Conservation (phyloP, 2,888 invertebrate genomes). For the Drosophila mulleri region DNA sequence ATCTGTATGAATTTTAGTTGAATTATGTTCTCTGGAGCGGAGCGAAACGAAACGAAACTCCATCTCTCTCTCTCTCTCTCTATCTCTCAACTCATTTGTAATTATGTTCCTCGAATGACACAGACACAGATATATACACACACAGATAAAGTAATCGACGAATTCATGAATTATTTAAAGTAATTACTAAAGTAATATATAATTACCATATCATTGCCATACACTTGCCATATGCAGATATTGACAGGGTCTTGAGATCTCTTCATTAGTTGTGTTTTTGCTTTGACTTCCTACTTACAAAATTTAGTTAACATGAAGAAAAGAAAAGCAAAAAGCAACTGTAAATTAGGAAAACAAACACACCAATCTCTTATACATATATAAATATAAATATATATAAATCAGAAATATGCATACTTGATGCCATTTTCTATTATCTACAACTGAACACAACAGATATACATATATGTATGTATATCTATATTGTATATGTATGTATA, state of each 20-base stretch:
- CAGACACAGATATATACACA: slow-evolving; percentile 36
- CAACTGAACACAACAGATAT: slow-evolving; percentile 63
- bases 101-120: slow-evolving; percentile 81
- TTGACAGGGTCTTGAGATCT: slow-evolving; percentile 48
- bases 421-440: slow-evolving; percentile 69
- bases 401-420: slow-evolving; percentile 27
- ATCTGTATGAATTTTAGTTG: slow-evolving; percentile 31
- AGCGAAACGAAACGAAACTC: slow-evolving; percentile 45
- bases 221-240: slow-evolving; percentile 44
- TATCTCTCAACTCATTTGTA: slow-evolving; percentile 76
- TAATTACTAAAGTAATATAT: slow-evolving; percentile 48
- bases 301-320: slow-evolving; percentile 48
- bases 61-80: background rate
- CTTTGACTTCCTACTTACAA: slow-evolving; percentile 35
- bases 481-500: slow-evolving; percentile 73
- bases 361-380: slow-evolving; percentile 52
- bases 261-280: slow-evolving; percentile 47
- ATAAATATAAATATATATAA: slow-evolving; percentile 21
- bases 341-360: slow-evolving; percentile 52
- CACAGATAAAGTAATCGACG: slow-evolving; percentile 33
- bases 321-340: slow-evolving; percentile 22
- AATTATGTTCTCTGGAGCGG: slow-evolving; percentile 32
- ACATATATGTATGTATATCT: slow-evolving; percentile 44
- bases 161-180: slow-evolving; percentile 25
- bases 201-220: slow-evolving; percentile 78